These are phyloP conservation scores for Catharus bicknelli DNA, from an alignment of 2,113 vertebrate species.

Conservation along the genomic window DNA sequence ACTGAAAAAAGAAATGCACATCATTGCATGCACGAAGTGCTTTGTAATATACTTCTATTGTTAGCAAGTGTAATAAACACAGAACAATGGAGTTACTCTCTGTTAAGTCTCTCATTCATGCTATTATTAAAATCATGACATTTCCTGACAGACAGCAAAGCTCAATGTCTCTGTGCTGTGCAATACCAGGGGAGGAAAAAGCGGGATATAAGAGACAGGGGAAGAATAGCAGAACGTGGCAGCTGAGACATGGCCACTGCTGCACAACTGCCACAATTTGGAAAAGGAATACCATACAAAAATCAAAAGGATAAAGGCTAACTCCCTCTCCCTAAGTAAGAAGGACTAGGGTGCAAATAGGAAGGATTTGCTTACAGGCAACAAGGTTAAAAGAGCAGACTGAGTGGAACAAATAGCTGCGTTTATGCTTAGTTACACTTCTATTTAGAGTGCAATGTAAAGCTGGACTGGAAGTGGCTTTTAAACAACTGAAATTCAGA, in stretches of 20 bases:
- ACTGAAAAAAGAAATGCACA: background rate
- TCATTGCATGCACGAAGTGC: background rate
- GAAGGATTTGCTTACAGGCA: background rate
- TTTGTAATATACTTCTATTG: background rate
- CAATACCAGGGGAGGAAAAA: rapidly evolving
- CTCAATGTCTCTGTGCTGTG: background rate
- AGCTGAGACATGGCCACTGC: rapidly evolving
- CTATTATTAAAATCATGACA: background rate
- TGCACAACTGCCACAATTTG: background rate
- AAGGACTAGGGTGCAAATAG: background rate
- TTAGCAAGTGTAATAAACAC: background rate
- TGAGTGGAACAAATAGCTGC: background rate
- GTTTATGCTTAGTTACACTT: background rate
- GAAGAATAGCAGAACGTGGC: rapidly evolving
- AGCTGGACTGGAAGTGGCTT: background rate
- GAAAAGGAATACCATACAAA: background rate
- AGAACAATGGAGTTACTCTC: background rate
- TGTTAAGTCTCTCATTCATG: background rate
- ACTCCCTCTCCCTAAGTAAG: background rate
- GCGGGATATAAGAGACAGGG: rapidly evolving
- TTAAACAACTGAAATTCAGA: background rate
- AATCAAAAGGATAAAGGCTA: background rate
- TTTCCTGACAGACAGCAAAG: background rate
- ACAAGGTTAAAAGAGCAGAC: background rate
- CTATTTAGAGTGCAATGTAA: background rate